A percentile compares a stretch with the other conserved stretches of the same genome.
Conservation (phyloP, 2,888 invertebrate species). For the Heliconius hortense region DNA sequence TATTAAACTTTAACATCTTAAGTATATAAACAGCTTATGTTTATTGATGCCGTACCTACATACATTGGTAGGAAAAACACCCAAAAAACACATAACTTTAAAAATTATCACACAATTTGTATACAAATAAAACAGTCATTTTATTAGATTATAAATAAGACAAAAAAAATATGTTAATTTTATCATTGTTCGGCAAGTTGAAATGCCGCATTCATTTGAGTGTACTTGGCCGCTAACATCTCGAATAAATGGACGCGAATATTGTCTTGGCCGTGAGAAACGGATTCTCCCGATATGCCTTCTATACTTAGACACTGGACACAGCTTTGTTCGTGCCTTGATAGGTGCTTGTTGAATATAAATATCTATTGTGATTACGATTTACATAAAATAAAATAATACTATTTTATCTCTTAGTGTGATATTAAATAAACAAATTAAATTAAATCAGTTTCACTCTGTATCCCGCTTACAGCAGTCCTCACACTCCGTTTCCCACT, state of each 20-base stretch:
- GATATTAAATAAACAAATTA: no score
- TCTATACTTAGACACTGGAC: slow-evolving; percentile 46
- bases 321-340: slow-evolving; percentile 44
- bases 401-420: slow-evolving; percentile 8
- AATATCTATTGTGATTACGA: slow-evolving; percentile 25
- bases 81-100: neutral
- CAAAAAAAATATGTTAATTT: slow-evolving; percentile 4
- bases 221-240: slow-evolving; percentile 41
- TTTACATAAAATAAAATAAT: neutral
- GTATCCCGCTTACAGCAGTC: no score
- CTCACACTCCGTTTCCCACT: no score
- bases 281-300: slow-evolving; percentile 54
- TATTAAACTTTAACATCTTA: neutral
- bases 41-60: neutral
- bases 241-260: slow-evolving; percentile 55
- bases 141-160: slow-evolving; percentile 18
- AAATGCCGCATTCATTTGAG: slow-evolving; percentile 48
- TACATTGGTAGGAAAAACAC: neutral
- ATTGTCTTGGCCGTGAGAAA: slow-evolving; percentile 68
- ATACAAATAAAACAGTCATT: slow-evolving; percentile 16
- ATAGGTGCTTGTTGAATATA: slow-evolving; percentile 26
- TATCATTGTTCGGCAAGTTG: slow-evolving; percentile 7
- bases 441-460: no score
- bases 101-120: slow-evolving; percentile 14
- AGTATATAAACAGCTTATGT: slow-evolving; percentile 6